Conservation (phyloP, 2,797 vertebrate genomes). For the Acrocephalus scirpaceus region DNA sequence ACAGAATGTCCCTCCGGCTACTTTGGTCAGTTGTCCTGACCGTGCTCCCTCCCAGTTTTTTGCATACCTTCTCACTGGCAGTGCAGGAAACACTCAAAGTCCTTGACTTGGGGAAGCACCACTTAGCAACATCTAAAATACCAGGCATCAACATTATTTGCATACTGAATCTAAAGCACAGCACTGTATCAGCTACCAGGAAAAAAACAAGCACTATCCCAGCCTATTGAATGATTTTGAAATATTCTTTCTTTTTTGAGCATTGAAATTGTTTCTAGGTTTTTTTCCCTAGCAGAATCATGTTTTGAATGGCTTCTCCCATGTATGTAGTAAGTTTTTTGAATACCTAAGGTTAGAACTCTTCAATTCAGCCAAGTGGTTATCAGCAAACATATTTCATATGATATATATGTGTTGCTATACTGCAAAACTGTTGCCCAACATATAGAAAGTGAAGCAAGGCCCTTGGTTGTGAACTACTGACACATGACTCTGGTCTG, state of each 20-base stretch:
- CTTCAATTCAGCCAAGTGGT: neutral
- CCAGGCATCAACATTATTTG: neutral
- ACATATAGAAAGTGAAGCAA: neutral
- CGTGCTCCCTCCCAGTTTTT: neutral
- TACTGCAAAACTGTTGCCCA: neutral
- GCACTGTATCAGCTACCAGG: neutral
- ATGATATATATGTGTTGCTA: neutral
- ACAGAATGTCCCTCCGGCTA: neutral
- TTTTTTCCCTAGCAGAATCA: neutral
- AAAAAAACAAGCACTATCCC: neutral
- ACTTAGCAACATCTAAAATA: neutral
- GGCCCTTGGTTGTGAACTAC: neutral
- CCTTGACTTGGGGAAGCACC: neutral
- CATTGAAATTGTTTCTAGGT: neutral
- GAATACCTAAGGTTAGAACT: neutral
- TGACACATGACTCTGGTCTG: fast-evolving
- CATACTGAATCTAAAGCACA: neutral
- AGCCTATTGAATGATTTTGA: neutral
- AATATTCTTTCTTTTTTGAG: neutral
- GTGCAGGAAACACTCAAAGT: neutral
- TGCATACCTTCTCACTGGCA: neutral
- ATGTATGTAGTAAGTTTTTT: neutral
- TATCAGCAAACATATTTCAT: neutral
- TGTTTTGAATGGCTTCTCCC: neutral
- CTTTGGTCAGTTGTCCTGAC: neutral